phyloP scores from a whole-genome alignment of 2,888 invertebrate genomes.

The Linnaemya tessellans region DNA sequence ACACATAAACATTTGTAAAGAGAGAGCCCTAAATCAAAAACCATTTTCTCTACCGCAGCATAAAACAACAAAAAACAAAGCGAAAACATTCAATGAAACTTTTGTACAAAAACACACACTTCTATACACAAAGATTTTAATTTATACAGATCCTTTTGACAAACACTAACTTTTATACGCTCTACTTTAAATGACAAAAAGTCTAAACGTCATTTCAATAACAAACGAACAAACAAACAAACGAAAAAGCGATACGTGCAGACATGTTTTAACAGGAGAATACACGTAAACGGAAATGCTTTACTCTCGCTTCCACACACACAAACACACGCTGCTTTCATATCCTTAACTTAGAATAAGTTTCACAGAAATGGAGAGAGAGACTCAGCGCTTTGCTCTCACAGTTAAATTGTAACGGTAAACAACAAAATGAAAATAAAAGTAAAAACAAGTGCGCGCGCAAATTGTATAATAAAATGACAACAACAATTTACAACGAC shows the following conservation, averaged over 20 bases:
- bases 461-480: conserved; percentile 43
- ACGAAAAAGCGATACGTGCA: conserved; percentile 6
- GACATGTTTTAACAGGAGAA: conserved; percentile 27
- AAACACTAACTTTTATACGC: conserved; percentile 50
- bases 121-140: neutral
- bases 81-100: neutral
- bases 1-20: neutral
- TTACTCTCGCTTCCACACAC: conserved; percentile 8
- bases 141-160: conserved; percentile 46
- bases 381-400: conserved; percentile 3
- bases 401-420: conserved; percentile 28
- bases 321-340: neutral
- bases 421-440: conserved; percentile 28
- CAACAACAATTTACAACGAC: conserved; percentile 23
- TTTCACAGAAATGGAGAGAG: conserved; percentile 5
- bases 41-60: conserved; percentile 41
- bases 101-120: conserved; percentile 15
- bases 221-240: neutral
- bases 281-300: conserved; percentile 45
- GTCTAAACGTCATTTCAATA: conserved; percentile 19
- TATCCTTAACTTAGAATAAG: conserved; percentile 36
- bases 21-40: conserved; percentile 14
- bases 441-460: conserved; percentile 64
- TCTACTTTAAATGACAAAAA: conserved; percentile 57
- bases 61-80: conserved; percentile 1